A percentile compares a stretch with the other conserved stretches of the same genome.
Evolutionary conservation across 2,888 invertebrate genomes (phyloP).

Genomic region (Ectropis crepuscularia): DNA sequence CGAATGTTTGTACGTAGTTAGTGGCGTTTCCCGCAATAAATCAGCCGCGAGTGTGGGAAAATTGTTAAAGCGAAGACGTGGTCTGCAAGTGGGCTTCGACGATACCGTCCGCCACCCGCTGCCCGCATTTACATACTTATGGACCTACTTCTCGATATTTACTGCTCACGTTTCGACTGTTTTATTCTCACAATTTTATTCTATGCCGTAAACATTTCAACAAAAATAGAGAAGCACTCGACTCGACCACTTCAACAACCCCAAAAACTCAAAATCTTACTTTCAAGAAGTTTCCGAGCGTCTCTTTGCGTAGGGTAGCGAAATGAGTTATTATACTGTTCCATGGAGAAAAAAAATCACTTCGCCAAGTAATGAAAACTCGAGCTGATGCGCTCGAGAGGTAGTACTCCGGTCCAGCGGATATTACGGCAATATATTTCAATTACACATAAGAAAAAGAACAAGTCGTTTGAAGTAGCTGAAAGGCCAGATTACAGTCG

Average conservation of each 20-base stretch:
- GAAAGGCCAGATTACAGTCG: slow-evolving; percentile 82
- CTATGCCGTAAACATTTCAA: slow-evolving; percentile 8
- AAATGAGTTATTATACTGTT: slow-evolving; percentile 82
- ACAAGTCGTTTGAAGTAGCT: slow-evolving; percentile 84
- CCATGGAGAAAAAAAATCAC: slow-evolving; percentile 76
- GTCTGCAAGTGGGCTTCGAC: slow-evolving; percentile 61
- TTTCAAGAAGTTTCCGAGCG: slow-evolving; percentile 69
- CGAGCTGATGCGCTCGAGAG: slow-evolving; percentile 79
- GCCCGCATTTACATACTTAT: slow-evolving; percentile 45
- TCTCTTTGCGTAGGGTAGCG: slow-evolving; percentile 64
- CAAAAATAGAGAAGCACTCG: slow-evolving; percentile 25
- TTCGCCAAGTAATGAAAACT: slow-evolving; percentile 82
- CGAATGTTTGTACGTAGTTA: slow-evolving; percentile 64
- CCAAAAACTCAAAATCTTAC: slow-evolving; percentile 51
- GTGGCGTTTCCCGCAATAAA: slow-evolving; percentile 70
- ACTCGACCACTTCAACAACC: slow-evolving; percentile 37
- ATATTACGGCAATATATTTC: slow-evolving; percentile 85
- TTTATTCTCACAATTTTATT: slow-evolving; percentile 32
- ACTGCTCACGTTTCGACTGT: slow-evolving; percentile 14
- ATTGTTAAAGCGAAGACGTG: slow-evolving; percentile 66
- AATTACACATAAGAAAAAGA: slow-evolving; percentile 85
- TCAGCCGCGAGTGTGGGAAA: slow-evolving; percentile 67
- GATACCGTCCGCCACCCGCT: slow-evolving; percentile 52
- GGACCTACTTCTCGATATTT: slow-evolving; percentile 28
- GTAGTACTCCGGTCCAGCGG: slow-evolving; percentile 77